Evolutionary conservation across 2,113 vertebrate species (phyloP).

Genomic region (Otis tarda): DNA sequence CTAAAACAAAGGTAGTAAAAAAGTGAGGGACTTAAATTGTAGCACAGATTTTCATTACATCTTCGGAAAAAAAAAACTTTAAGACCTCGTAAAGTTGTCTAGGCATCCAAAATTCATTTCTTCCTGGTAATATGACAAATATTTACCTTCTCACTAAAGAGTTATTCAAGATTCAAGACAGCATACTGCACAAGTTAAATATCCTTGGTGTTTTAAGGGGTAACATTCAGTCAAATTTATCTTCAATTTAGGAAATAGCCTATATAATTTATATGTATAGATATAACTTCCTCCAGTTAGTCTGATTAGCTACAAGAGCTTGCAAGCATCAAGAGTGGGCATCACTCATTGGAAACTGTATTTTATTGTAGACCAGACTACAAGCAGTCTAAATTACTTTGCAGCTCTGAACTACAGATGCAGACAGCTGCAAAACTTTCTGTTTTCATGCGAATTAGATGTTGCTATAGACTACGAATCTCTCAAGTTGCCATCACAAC

Average conservation of each 20-base stretch:
- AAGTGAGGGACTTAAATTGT: not conserved
- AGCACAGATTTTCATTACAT: not conserved
- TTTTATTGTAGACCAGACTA: not conserved
- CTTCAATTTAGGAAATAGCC: not conserved
- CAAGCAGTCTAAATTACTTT: not conserved
- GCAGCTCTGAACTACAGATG: not conserved
- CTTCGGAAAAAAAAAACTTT: not conserved
- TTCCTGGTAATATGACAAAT: not conserved
- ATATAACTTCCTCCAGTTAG: not conserved
- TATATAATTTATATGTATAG: not conserved
- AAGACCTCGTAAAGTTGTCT: not conserved
- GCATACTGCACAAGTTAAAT: not conserved
- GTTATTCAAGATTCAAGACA: not conserved
- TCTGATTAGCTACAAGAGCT: not conserved
- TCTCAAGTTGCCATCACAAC: not conserved
- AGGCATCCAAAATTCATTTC: not conserved
- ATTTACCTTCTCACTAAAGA: not conserved
- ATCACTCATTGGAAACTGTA: not conserved
- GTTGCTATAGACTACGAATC: not conserved
- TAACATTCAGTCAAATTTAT: not conserved
- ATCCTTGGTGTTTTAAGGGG: not conserved
- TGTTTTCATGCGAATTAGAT: constrained; percentile 28
- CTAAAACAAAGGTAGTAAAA: fast-evolving
- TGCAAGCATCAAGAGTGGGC: not conserved
- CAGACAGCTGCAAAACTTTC: not conserved